phyloP scores from a whole-genome alignment of 2,113 vertebrate species.

The Entosphenus tridentatus region DNA sequence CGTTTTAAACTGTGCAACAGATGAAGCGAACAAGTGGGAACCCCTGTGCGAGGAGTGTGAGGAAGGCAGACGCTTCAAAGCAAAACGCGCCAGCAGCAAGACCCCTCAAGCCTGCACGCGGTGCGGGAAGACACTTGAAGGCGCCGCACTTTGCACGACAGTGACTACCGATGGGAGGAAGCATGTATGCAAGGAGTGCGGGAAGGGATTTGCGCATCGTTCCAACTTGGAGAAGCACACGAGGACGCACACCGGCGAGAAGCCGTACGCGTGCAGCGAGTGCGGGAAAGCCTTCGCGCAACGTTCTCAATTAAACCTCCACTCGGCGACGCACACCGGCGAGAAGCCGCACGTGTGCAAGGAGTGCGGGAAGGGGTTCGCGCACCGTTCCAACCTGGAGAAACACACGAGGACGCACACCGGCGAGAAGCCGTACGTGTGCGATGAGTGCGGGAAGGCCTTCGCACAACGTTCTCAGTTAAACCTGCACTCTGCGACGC shows the following conservation, averaged over 20 bases:
- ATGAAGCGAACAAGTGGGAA: too few relatives aligned
- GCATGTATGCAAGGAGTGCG: not conserved
- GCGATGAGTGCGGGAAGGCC: not conserved
- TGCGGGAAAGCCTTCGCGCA: not conserved
- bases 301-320: not conserved
- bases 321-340: not conserved
- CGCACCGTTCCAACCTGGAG: not conserved
- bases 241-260: not conserved
- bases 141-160: too few relatives aligned
- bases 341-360: not conserved
- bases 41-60: too few relatives aligned
- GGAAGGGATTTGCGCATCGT: slow-evolving; percentile 1
- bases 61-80: too few relatives aligned
- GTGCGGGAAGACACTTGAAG: too few relatives aligned
- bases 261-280: not conserved
- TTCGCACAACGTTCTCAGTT: not conserved
- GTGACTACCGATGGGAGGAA: slow-evolving; percentile 1
- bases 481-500: not conserved
- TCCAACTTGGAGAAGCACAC: slow-evolving; percentile 7
- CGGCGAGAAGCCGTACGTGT: slow-evolving; percentile 3
- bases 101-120: too few relatives aligned
- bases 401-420: not conserved
- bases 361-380: slow-evolving; percentile 4
- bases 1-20: too few relatives aligned
- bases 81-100: too few relatives aligned